Percentiles rank a stretch among this genome's conserved stretches.
phyloP scores from a whole-genome alignment of 2,797 vertebrate genomes.

The Leptoclinus maculatus region DNA sequence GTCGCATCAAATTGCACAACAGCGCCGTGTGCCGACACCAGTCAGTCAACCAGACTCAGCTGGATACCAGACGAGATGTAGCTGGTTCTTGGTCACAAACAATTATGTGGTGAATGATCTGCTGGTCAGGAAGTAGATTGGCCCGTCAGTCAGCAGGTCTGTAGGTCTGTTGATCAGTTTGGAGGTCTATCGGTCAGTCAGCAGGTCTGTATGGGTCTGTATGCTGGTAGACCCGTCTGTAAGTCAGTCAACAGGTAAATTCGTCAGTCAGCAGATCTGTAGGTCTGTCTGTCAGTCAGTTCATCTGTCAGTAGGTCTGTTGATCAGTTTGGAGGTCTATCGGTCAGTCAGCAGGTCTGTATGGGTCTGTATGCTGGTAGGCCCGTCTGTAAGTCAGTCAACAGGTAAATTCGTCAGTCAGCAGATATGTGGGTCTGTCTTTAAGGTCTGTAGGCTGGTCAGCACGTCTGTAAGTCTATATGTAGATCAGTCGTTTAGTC shows the following conservation, averaged over 20 bases:
- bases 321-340: not conserved
- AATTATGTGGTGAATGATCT: not conserved
- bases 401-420: fast-evolving
- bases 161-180: not conserved
- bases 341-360: not conserved
- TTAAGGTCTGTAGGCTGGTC: not conserved
- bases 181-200: not conserved
- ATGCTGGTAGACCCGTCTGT: not conserved
- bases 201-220: not conserved
- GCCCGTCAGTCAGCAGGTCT: not conserved
- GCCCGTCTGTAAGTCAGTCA: not conserved
- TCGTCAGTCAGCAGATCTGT: too few species aligned
- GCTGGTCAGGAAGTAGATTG: not conserved
- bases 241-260: too few species aligned
- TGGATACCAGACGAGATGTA: not conserved
- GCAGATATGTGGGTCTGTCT: not conserved
- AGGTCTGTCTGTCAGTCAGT: too few species aligned
- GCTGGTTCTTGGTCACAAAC: not conserved
- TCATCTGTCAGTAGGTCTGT: too few species aligned
- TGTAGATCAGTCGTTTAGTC: not conserved
- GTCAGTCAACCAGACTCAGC: not conserved
- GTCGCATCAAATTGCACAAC: constrained; percentile 17
- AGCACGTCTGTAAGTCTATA: too few species aligned
- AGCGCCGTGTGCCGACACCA: not conserved
- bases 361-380: not conserved